Base-by-base conservation (phyloP, 2,888 invertebrate species). In the Hirtodrosophila confusa region DNA sequence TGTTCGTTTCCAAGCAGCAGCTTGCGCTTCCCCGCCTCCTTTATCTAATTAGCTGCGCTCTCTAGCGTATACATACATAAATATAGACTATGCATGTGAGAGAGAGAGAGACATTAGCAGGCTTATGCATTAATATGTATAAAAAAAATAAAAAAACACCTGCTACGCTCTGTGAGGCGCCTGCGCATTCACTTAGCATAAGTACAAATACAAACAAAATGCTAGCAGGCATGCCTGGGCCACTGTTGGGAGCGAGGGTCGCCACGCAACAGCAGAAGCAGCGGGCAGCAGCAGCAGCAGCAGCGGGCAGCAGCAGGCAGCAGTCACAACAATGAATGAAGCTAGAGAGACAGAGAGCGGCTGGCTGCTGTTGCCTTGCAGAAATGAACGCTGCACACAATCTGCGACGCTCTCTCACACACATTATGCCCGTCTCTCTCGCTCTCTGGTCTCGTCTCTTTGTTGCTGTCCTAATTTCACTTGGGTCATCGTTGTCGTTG, bases 301-400 rank as follows among this genome's bases (percentile, higher is more conserved):
- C 27, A 10, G 47, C 31, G 41, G 39, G 2, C 17, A 27, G 6
- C 27, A 27, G 27, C 27, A 10, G 47, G n/a, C 31, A 48, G 39
- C 55, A 60, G 48, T 68, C 57, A 72, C 33, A 72, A 63, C 68
- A 72, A 70, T 55, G 39, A 24, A 39, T 17, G 29, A 12, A 24
- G 40, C 47, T 45, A 36, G 37, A 50, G 54, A 55, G 55, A 37
- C 48, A 36, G 23, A 54, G 55, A 11, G 47, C 29, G 37, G 45
- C 27, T 23, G 44, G 31, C 47, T 36, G 56, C 58, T 50, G 48
- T 12, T 57, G 41, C 29, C 47, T 67, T 82, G 69, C 80, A 82
- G 80, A 77, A 82, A 82, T 85, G 80, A 85, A 82, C 80, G 69
- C 80, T 82, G 79, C 82, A 74, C 82, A 74, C 63, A 72, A 17